Conservation (phyloP, 2,113 vertebrate genomes). For the Sinocyclocheilus rhinocerous region DNA sequence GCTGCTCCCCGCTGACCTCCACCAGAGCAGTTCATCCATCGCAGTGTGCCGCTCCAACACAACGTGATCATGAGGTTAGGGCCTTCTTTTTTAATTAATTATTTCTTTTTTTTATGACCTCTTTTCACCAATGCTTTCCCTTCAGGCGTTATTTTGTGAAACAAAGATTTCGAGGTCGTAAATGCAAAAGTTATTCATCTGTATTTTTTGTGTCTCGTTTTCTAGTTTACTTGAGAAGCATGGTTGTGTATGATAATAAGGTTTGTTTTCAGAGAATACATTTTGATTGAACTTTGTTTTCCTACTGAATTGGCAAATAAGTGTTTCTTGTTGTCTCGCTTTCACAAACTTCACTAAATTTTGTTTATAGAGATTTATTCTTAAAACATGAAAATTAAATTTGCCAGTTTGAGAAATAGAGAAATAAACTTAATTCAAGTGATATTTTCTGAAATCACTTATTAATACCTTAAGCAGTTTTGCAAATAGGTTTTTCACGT, state of each 20-base stretch:
- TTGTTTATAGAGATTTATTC: background rate
- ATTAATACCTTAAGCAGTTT: background rate
- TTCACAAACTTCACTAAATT: background rate
- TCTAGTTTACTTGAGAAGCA: background rate
- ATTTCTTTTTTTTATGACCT: no score
- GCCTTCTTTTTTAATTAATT: no score
- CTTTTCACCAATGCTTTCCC: no score
- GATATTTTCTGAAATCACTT: background rate
- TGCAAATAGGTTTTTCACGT: background rate
- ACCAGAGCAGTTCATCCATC: constrained; percentile 45
- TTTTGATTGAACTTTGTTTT: background rate
- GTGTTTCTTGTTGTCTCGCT: background rate
- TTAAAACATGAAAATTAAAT: background rate
- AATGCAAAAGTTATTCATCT: no score
- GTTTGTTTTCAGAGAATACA: background rate
- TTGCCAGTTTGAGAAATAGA: background rate
- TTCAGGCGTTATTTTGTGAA: no score
- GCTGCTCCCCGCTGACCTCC: constrained; percentile 36
- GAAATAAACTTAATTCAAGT: background rate
- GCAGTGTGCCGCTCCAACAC: constrained; percentile 53
- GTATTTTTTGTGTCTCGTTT: no score
- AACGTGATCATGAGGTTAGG: constrained; percentile 58
- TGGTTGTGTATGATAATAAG: background rate
- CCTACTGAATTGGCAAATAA: background rate
- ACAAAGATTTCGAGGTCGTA: no score